phyloP scores from a whole-genome alignment of 2,797 vertebrate genomes.

The Periparus ater region DNA sequence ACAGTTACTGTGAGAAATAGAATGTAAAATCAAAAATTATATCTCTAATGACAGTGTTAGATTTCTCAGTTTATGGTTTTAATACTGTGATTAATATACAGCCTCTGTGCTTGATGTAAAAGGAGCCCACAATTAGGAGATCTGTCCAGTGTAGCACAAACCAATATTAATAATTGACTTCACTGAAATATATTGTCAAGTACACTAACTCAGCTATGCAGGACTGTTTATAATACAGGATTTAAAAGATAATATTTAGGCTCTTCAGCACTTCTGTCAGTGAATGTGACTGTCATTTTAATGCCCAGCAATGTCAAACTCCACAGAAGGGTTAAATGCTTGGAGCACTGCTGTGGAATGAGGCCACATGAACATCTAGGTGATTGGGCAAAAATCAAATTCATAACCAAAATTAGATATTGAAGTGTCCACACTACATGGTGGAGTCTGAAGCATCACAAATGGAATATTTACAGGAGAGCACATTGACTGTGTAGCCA shows the following conservation, averaged over 20 bases:
- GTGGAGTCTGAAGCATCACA: not conserved
- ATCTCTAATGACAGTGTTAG: not conserved
- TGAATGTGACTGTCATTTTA: not conserved
- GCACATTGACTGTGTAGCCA: rapidly evolving
- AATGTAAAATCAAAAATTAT: not conserved
- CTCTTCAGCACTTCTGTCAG: not conserved
- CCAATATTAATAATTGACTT: not conserved
- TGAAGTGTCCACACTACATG: not conserved
- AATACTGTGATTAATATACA: not conserved
- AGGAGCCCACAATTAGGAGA: not conserved
- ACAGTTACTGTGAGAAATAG: not conserved
- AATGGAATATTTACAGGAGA: not conserved
- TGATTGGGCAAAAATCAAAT: not conserved
- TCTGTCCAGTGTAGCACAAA: not conserved
- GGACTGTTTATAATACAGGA: not conserved
- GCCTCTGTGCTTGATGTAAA: not conserved
- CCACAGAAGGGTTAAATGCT: rapidly evolving
- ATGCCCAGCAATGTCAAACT: not conserved
- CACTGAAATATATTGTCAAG: not conserved
- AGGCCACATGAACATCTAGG: not conserved
- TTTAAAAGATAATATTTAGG: not conserved
- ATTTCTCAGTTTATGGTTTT: not conserved
- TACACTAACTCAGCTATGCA: not conserved
- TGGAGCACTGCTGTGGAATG: not conserved
- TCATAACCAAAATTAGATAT: not conserved